Evolutionary conservation across 2,888 invertebrate genomes (phyloP), one percentile per base, ranked within the genome.

Genomic region (Drosophila pegasa): DNA sequence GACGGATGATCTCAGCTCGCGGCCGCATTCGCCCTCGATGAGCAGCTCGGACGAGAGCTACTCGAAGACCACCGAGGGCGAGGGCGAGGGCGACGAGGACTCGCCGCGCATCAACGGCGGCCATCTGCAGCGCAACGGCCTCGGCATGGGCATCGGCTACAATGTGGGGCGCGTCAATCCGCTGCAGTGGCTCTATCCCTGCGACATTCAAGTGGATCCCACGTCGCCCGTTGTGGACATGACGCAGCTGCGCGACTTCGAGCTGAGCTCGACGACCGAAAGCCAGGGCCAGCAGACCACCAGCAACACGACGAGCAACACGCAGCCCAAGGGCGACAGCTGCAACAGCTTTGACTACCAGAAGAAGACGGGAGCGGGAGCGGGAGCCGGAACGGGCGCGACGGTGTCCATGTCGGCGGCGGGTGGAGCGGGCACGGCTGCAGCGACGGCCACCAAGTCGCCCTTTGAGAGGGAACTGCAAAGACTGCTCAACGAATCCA

Each of bases 41-140:
- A 96, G 96, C 91, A 96, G 96, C 58, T 97, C 96, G 0, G 96
- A 97, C 89, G 97, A 97, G 92, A 96, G 96, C 91, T 96, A 96
- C 89, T 96, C 96, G 41, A 94, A 96, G 78, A 96, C 96, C 5
- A 96, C 96, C 0, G 96, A 96, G 87, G 96, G 95, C 31, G 94
- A 94, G 72, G 94, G 90, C 51, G 94, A 94, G 51, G 94, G 87
- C 45, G 92, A 92, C 29, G 91, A 91, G 54, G 90, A 91, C 38
- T 91, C 92, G 33, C 91, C 91, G 8, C 87, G 91, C 20, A 75
- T 90, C 50, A 89, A 85, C 50, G 78, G 80, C 27, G 86, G 86
- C 27, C 89, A 90, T 50, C 56, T 89, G 52, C 81, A 79, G 54
- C 88, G 88, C 29, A 78, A 78, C 27, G 78, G 74, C 12, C 66